Base-by-base conservation (phyloP, 2,113 vertebrate species). In the Nanorana parkeri region DNA sequence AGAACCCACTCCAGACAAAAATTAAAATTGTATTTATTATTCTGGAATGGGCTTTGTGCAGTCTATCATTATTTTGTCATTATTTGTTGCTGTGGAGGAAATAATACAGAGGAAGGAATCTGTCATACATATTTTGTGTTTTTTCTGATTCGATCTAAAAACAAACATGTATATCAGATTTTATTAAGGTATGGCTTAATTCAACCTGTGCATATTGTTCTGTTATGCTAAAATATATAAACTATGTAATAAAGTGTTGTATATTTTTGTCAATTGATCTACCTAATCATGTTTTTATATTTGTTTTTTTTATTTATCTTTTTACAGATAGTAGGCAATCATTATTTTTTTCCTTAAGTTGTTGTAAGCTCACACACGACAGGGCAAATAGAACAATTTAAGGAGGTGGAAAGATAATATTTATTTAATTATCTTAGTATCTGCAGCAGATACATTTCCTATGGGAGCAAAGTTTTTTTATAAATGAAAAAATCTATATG, bases 211-310 rank as follows among this genome's bases (percentile, higher is more conserved):
- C 64, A 78, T 16, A 68, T 68, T 68, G 64, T 68, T 54, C 29
- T 74, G 20, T 56, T 74, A 65, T 32, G 51, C 23, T 36, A 65
- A 36, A 56, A 56, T 36, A 68, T 68, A n/a, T 76, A 16, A 51
- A 55, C 29, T 28, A 72, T 78, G 29, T 78, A 78, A 78, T 68
- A 68, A 55, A 67, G 28, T 55, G 52, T 55, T 78, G 65, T n/a
- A 41, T 78, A 78, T 78, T 78, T 78, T 78, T 78, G 76, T 78
- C 26, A 78, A 26, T 7, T 21, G 55, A 29, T 0, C 19, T 61
- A 21, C 17, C 21, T n/a, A 54, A 68, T 68, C 56, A 78, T n/a
- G 10, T 55, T 20, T 67, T 24, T 10, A 21, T 8, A 41, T 63
- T 17, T 5, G 5, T 23, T 52, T 15, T 17, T 29, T 17, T 17